Evolutionary conservation across 35 echinoderm and acorn worm species (phyloP).

Genomic region (Strongylocentrotus purpuratus): DNA sequence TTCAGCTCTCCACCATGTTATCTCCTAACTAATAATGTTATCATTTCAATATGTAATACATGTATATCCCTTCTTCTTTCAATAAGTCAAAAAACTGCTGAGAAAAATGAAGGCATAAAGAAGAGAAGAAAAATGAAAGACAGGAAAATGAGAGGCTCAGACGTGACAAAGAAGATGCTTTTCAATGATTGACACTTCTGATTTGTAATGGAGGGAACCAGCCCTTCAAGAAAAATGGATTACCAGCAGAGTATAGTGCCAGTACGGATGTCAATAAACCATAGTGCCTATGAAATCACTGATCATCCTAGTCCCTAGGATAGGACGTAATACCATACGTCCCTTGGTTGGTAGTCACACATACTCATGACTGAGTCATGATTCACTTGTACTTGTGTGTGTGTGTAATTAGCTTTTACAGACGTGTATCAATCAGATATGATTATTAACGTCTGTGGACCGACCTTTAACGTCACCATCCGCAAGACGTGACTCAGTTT

Average conservation of each 20-base stretch:
- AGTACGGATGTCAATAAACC: background rate
- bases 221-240: background rate
- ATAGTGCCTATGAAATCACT: background rate
- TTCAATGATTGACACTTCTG: background rate
- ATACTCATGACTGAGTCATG: too few relatives aligned
- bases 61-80: too few relatives aligned
- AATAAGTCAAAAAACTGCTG: background rate
- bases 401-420: too few relatives aligned
- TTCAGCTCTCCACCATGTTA: background rate
- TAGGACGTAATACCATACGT: background rate
- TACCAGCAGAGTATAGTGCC: background rate
- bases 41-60: background rate
- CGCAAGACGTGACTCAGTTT: too few relatives aligned
- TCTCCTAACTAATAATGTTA: background rate
- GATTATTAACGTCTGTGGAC: too few relatives aligned
- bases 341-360: background rate
- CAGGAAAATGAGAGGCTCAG: background rate
- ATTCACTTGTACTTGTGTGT: too few relatives aligned
- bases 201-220: background rate
- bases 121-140: background rate
- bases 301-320: background rate
- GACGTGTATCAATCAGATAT: too few relatives aligned
- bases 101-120: background rate
- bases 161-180: background rate
- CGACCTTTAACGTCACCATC: too few relatives aligned